Evolutionary conservation across 2,797 vertebrate genomes (phyloP).

Genomic region (Erpetoichthys calabaricus): DNA sequence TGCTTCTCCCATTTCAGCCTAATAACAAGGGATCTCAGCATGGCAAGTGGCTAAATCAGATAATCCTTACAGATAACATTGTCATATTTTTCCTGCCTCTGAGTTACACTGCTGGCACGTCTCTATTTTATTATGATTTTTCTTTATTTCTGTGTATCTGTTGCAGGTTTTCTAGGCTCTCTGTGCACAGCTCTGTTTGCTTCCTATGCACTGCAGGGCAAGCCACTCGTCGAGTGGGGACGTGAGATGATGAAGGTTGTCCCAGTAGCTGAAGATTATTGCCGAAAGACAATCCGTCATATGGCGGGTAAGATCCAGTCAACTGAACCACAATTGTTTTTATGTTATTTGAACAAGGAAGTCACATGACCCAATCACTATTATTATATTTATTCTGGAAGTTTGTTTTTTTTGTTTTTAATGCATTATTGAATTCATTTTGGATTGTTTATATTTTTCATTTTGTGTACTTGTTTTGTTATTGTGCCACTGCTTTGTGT

Average conservation of each 20-base stretch:
- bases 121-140: background rate
- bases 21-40: too few species aligned
- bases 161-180: constrained; percentile 83
- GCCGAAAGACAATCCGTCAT: constrained; percentile 85
- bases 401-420: constrained; percentile 4
- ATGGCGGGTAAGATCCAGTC: constrained; percentile 62
- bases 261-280: constrained; percentile 79
- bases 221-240: constrained; percentile 73
- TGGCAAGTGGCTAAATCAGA: too few species aligned
- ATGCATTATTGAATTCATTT: background rate
- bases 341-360: background rate
- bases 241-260: constrained; percentile 76
- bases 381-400: background rate
- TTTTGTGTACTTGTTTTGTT: too few species aligned
- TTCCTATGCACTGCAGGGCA: constrained; percentile 78
- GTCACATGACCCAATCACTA: too few species aligned
- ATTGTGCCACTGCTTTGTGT: too few species aligned
- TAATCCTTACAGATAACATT: too few species aligned
- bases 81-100: background rate
- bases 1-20: too few species aligned
- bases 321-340: background rate
- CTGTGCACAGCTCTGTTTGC: constrained; percentile 85
- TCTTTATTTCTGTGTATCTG: constrained; percentile 2
- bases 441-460: constrained; percentile 1
- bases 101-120: background rate